phyloP scores from a whole-genome alignment of 2,113 vertebrate species.

The Perca flavescens region DNA sequence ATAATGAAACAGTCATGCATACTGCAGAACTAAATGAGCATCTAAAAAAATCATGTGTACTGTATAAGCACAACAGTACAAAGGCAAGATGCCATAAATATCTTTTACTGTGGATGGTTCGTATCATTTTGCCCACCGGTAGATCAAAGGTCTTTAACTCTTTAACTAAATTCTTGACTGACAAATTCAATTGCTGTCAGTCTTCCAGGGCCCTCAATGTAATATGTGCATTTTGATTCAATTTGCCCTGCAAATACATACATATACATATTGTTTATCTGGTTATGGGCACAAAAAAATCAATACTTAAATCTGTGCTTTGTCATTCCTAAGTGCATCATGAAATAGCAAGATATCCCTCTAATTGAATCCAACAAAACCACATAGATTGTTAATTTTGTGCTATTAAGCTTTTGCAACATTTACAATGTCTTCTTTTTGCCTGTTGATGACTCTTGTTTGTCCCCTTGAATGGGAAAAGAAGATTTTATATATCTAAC shows the following conservation, averaged over 20 bases:
- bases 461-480: constrained; percentile 88
- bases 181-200: constrained; percentile 99
- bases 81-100: constrained; percentile 62
- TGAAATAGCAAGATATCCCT: constrained; percentile 92
- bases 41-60: constrained; percentile 7
- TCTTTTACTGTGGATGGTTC: constrained; percentile 81
- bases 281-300: constrained; percentile 96
- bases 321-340: constrained; percentile 99
- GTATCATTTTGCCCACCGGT: constrained; percentile 89
- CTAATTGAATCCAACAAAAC: constrained; percentile 96
- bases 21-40: constrained; percentile 16
- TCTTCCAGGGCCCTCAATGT: constrained; percentile 90
- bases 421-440: constrained; percentile 87
- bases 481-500: constrained; percentile 93
- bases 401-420: constrained; percentile 93
- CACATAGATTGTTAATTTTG: constrained; percentile 95
- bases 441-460: constrained; percentile 81
- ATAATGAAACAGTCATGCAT: not conserved
- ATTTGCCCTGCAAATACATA: constrained; percentile 95
- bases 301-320: constrained; percentile 97
- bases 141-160: constrained; percentile 98
- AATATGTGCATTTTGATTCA: constrained; percentile 99
- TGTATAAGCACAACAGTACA: constrained; percentile 18
- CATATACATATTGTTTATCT: constrained; percentile 99
- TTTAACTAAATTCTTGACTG: constrained; percentile 99